Conservation (phyloP, 2,888 invertebrate genomes). For the Platycheirus rosarum region DNA sequence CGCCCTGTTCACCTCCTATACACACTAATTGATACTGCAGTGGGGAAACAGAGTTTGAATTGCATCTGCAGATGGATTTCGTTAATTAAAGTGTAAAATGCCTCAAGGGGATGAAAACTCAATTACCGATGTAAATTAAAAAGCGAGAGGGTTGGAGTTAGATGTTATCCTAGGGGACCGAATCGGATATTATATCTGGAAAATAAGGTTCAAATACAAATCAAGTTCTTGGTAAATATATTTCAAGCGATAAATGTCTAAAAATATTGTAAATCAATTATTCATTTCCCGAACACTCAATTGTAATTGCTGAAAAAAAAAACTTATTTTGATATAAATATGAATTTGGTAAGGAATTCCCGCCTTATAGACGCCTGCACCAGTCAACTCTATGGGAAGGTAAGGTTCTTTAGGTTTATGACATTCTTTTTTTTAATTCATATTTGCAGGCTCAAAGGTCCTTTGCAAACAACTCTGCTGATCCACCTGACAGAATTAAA, state of each 20-base stretch:
- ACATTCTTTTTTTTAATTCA: not conserved
- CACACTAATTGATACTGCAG: constrained; percentile 17
- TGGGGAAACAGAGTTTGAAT: not conserved
- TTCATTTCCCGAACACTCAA: not conserved
- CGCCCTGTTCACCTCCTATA: not conserved
- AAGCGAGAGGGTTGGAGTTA: not conserved
- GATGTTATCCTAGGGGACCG: not conserved
- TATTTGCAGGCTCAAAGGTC: not conserved
- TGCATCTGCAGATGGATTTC: constrained; percentile 7
- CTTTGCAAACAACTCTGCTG: not conserved
- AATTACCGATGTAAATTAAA: constrained; percentile 20
- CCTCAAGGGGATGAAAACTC: constrained; percentile 7
- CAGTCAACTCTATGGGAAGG: not conserved
- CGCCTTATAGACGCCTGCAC: not conserved
- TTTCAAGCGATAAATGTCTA: too few species aligned
- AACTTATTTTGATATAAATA: not conserved
- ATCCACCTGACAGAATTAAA: constrained; percentile 84
- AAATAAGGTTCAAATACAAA: too few species aligned
- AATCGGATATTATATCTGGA: too few species aligned
- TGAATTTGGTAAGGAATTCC: not conserved
- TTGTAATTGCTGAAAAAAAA: not conserved
- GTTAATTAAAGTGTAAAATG: constrained; percentile 21
- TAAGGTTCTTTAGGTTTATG: not conserved
- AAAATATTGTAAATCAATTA: too few species aligned
- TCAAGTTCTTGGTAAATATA: too few species aligned